These are phyloP conservation scores for Corythornis cristatus DNA, from an alignment of 2,113 vertebrate genomes.

Conservation along the genomic window DNA sequence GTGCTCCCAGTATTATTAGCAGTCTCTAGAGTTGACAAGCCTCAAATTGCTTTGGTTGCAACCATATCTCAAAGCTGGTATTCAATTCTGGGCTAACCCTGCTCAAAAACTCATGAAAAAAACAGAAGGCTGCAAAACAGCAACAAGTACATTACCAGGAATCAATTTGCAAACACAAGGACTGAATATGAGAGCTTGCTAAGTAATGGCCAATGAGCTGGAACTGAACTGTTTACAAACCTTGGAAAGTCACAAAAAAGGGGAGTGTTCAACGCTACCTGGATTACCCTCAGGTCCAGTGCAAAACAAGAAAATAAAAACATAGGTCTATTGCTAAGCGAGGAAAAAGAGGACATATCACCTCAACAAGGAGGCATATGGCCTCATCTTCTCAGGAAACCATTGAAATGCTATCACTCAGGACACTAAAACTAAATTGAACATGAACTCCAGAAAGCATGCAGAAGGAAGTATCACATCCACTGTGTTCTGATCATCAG, in stretches of 20 bases:
- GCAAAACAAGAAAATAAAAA: not conserved
- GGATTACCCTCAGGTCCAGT: not conserved
- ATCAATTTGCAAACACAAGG: not conserved
- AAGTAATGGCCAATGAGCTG: not conserved
- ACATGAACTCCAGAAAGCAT: not conserved
- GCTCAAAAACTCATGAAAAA: not conserved
- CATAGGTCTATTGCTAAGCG: not conserved
- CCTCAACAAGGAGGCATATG: not conserved
- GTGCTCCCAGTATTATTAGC: not conserved
- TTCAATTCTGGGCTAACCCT: not conserved
- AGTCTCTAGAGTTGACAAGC: not conserved
- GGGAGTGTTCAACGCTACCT: not conserved
- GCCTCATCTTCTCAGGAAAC: not conserved
- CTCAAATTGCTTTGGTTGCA: not conserved
- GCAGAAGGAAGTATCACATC: not conserved
- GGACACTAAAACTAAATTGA: constrained; percentile 2
- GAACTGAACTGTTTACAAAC: not conserved
- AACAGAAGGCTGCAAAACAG: not conserved
- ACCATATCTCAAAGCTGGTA: not conserved
- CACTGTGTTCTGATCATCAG: not conserved
- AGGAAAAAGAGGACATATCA: not conserved
- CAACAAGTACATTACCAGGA: not conserved
- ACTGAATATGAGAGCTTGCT: not conserved
- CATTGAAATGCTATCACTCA: not conserved
- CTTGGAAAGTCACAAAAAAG: not conserved